Evolutionary conservation across 2,113 vertebrate species (phyloP).

Genomic region (Ranitomeya imitator): DNA sequence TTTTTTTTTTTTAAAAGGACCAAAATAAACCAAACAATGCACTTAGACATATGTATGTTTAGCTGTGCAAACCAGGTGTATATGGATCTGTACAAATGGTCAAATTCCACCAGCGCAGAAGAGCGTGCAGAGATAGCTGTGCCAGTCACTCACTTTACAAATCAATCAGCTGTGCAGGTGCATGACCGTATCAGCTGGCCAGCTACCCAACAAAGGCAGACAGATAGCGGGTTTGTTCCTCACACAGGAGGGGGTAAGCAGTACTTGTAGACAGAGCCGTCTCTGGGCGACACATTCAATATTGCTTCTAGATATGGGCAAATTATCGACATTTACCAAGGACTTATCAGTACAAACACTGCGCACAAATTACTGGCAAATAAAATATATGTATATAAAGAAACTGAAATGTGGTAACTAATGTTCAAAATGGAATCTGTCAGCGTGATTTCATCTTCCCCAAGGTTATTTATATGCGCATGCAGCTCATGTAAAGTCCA

Average conservation of each 20-base stretch:
- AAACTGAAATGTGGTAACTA: too few species aligned
- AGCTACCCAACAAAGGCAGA: not conserved
- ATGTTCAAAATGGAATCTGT: too few species aligned
- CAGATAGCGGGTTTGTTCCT: not conserved
- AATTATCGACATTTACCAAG: not conserved
- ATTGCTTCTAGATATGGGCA: conserved; percentile 18
- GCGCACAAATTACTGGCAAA: not conserved
- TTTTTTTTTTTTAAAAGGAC: not conserved
- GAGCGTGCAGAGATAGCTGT: conserved; percentile 1
- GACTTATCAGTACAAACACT: conserved; percentile 10
- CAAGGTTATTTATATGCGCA: too few species aligned
- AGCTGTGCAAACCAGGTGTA: not conserved
- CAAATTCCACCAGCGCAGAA: conserved; percentile 20
- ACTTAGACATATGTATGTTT: not conserved
- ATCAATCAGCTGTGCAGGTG: not conserved
- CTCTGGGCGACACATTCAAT: conserved; percentile 48
- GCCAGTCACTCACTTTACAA: conserved; percentile 16
- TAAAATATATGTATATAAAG: not conserved
- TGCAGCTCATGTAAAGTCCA: too few species aligned
- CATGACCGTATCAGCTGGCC: not conserved
- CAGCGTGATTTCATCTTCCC: too few species aligned
- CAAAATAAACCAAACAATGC: not conserved
- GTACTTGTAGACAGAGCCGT: conserved; percentile 40
- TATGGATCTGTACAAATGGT: conserved; percentile 8
- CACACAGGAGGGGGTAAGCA: not conserved